Evolutionary conservation across 2,797 vertebrate species (phyloP).

Genomic region (Gymnodraco acuticeps): DNA sequence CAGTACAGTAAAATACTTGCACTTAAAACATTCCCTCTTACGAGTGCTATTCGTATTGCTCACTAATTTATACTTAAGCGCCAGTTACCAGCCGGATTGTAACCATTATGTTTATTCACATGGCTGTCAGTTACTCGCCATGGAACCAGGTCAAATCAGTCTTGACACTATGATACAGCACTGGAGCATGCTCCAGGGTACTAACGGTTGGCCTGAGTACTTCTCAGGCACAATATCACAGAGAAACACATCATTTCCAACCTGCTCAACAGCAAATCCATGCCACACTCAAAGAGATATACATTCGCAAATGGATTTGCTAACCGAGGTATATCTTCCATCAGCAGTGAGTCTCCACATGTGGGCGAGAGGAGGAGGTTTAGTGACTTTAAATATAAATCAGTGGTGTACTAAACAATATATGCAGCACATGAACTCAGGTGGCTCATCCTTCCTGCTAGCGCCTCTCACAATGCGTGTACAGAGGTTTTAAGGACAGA

Average conservation of each 20-base stretch:
- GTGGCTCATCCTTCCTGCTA: constrained; percentile 33
- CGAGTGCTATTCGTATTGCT: constrained; percentile 52
- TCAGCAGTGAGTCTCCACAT: constrained; percentile 47
- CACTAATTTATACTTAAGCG: constrained; percentile 67
- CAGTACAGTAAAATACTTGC: constrained; percentile 53
- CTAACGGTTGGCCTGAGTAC: constrained; percentile 75
- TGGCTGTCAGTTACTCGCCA: constrained; percentile 66
- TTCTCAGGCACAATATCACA: constrained; percentile 67
- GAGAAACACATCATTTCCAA: constrained; percentile 72
- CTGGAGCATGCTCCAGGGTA: constrained; percentile 66
- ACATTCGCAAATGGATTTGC: constrained; percentile 54
- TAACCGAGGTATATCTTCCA: constrained; percentile 46
- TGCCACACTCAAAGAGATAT: constrained; percentile 53
- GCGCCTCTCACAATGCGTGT: constrained; percentile 31
- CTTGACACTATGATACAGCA: constrained; percentile 74
- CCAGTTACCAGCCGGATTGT: constrained; percentile 46
- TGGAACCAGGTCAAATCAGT: constrained; percentile 70
- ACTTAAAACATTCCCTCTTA: constrained; percentile 61
- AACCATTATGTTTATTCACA: constrained; percentile 70
- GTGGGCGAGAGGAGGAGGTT: constrained; percentile 52
- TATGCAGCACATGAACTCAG: constrained; percentile 41
- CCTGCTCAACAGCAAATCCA: constrained; percentile 48
- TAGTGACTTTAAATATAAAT: constrained; percentile 67
- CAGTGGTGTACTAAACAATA: constrained; percentile 37
- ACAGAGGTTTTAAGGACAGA: constrained; percentile 40